A percentile compares a stretch with the other conserved stretches of the same genome.
These are phyloP conservation scores for Osedax fenrisi DNA, from an alignment of 2,888 invertebrate genomes.

Conservation along the genomic window DNA sequence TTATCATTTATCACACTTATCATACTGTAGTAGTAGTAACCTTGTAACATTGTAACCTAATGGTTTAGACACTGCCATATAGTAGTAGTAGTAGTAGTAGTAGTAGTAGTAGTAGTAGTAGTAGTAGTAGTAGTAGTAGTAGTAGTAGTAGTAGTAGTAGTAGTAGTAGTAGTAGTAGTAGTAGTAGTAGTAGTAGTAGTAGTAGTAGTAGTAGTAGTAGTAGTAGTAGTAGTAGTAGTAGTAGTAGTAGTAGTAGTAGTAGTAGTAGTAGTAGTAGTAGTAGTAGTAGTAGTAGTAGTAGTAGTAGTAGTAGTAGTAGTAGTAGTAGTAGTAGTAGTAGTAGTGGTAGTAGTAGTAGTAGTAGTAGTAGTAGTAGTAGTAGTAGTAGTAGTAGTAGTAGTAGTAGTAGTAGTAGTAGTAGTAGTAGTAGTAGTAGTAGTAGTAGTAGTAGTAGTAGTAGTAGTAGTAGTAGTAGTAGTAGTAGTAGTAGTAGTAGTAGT, in stretches of 20 bases:
- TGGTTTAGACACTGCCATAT: neutral
- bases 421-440: neutral
- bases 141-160: slow-evolving; percentile 10
- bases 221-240: slow-evolving; percentile 10
- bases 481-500: neutral
- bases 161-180: slow-evolving; percentile 10
- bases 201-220: slow-evolving; percentile 5
- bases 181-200: slow-evolving; percentile 7
- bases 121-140: slow-evolving; percentile 1
- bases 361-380: neutral
- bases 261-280: slow-evolving; percentile 3
- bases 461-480: neutral
- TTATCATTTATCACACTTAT: neutral
- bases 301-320: slow-evolving; percentile 8
- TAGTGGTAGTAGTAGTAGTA: neutral
- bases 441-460: neutral
- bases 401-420: neutral
- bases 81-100: slow-evolving; percentile 16
- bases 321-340: neutral
- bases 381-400: neutral
- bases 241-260: slow-evolving; percentile 7
- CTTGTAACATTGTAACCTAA: too few relatives aligned
- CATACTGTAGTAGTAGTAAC: neutral
- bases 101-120: slow-evolving; percentile 9
- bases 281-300: slow-evolving; percentile 10